Percentiles rank a stretch among this genome's conserved stretches.
These are phyloP conservation scores for Dynastes grantii DNA, from an alignment of 2,888 invertebrate species.

Conservation along the genomic window DNA sequence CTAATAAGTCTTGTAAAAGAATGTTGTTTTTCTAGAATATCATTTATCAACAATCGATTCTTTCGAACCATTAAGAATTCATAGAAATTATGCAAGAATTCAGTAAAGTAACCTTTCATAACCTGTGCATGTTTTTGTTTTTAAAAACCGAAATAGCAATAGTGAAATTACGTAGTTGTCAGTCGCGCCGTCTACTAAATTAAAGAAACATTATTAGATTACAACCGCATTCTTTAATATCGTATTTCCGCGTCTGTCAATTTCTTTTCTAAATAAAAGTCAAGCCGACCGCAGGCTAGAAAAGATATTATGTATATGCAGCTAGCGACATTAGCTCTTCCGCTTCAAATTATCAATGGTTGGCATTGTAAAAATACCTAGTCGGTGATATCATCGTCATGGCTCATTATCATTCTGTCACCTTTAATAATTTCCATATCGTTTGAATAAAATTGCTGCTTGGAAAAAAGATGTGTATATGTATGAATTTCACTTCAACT, in stretches of 20 bases:
- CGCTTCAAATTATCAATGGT: slow-evolving; percentile 30
- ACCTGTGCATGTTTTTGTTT: too few relatives aligned
- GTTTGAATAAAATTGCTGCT: slow-evolving; percentile 15
- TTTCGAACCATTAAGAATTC: too few relatives aligned
- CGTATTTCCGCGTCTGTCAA: slow-evolving; percentile 34
- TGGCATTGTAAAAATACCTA: slow-evolving; percentile 32
- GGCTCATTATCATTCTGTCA: slow-evolving; percentile 29
- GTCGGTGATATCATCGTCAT: slow-evolving; percentile 32
- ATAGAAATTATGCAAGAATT: too few relatives aligned
- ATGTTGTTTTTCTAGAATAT: too few relatives aligned
- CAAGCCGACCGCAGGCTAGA: too few relatives aligned
- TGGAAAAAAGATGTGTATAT: slow-evolving; percentile 2
- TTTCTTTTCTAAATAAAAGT: background rate
- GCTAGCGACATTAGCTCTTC: slow-evolving; percentile 16
- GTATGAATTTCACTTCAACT: background rate
- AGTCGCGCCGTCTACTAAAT: too few relatives aligned
- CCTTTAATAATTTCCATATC: slow-evolving; percentile 34
- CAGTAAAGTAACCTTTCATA: too few relatives aligned
- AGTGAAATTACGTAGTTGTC: too few relatives aligned
- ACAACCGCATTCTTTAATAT: slow-evolving; percentile 21
- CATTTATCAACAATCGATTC: too few relatives aligned
- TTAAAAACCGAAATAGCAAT: too few relatives aligned
- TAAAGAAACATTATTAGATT: background rate
- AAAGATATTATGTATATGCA: background rate
- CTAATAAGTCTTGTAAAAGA: too few relatives aligned